Evolutionary conservation across 1,140 invertebrate species (phyloP).

Genomic region (Stenopsyche tienmushanensis): DNA sequence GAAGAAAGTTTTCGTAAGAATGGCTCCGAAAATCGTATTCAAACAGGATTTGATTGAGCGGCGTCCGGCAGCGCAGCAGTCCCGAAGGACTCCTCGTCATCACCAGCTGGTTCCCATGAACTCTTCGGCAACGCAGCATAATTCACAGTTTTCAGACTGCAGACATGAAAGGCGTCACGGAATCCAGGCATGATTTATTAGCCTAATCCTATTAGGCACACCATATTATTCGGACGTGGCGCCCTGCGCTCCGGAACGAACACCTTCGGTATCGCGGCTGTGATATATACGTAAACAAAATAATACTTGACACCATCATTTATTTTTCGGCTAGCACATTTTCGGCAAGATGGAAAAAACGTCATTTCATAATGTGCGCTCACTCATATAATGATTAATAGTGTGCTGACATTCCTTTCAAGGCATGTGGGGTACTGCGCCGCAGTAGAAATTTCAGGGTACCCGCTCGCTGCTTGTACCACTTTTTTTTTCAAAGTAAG

Average conservation of each 20-base stretch:
- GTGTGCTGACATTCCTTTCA: constrained; percentile 28
- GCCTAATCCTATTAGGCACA: constrained; percentile 21
- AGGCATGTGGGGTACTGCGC: background rate
- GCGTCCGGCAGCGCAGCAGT: no score
- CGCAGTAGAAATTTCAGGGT: constrained; percentile 8
- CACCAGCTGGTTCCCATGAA: no score
- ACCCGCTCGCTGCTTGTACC: background rate
- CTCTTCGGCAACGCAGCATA: no score
- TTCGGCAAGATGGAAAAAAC: constrained; percentile 31
- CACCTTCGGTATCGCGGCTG: background rate
- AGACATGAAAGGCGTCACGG: background rate
- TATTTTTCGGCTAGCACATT: constrained; percentile 28
- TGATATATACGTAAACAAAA: constrained; percentile 33
- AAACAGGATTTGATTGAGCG: no score
- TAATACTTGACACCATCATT: constrained; percentile 28
- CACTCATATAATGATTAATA: constrained; percentile 31
- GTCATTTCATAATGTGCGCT: constrained; percentile 30
- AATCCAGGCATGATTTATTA: constrained; percentile 31
- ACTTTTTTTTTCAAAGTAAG: constrained; percentile 25
- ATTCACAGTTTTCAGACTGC: constrained; percentile 4
- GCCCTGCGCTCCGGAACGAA: background rate
- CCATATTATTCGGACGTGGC: constrained; percentile 10
- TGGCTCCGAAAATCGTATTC: no score
- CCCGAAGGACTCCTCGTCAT: no score
- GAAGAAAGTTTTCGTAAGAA: no score